Conservation (phyloP, 2,113 vertebrate species). For the Otis tarda region DNA sequence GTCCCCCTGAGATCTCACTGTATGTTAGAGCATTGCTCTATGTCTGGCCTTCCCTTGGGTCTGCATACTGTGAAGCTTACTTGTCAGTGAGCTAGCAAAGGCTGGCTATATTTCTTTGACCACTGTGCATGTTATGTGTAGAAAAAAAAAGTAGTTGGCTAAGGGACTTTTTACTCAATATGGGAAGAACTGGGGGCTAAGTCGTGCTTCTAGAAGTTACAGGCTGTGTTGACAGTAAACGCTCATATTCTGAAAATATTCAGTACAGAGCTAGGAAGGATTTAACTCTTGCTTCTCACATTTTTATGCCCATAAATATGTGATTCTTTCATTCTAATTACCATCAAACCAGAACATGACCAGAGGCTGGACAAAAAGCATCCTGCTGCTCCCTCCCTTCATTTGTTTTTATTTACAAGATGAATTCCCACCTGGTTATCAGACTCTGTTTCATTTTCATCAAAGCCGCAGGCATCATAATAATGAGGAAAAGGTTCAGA, state of each 20-base stretch:
- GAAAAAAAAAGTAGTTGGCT: not conserved
- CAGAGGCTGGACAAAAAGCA: not conserved
- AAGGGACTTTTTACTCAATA: not conserved
- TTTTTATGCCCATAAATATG: not conserved
- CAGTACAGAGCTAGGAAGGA: not conserved
- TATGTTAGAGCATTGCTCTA: not conserved
- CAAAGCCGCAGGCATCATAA: constrained; percentile 86
- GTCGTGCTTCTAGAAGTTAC: not conserved
- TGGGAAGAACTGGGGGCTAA: not conserved
- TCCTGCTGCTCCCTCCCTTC: not conserved
- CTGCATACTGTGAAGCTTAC: not conserved
- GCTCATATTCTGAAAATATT: not conserved
- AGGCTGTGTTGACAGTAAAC: not conserved
- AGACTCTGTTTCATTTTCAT: constrained; percentile 78
- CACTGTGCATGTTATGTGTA: not conserved
- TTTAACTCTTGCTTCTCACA: not conserved
- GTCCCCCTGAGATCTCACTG: not conserved
- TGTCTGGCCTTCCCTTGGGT: not conserved
- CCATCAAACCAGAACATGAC: not conserved
- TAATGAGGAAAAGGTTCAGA: constrained; percentile 94
- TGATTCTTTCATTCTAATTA: not conserved
- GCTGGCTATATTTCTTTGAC: not conserved
- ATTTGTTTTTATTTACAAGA: not conserved
- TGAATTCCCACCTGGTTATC: constrained; percentile 74
- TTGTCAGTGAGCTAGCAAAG: not conserved